A percentile compares a stretch with the other conserved stretches of the same genome.
Evolutionary conservation across 2,797 vertebrate species (phyloP).

Genomic region (Sebastes jordani): DNA sequence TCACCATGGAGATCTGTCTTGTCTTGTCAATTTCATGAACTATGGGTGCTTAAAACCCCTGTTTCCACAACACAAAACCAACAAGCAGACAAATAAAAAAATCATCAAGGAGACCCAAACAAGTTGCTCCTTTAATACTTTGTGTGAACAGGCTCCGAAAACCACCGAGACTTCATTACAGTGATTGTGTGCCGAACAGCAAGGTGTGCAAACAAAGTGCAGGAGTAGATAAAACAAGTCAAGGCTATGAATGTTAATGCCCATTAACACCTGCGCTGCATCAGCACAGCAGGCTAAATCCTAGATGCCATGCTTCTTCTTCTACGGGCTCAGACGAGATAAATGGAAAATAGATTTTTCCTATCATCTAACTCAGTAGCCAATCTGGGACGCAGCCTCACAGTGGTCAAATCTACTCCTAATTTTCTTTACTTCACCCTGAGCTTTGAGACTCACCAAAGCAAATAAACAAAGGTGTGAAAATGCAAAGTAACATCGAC

Average conservation of each 20-base stretch:
- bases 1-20: not conserved
- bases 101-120: not conserved
- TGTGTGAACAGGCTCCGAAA: constrained; percentile 17
- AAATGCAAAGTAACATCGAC: constrained; percentile 49
- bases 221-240: constrained; percentile 49
- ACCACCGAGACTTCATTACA: constrained; percentile 41
- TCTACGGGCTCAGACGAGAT: constrained; percentile 30
- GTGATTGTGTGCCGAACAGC: constrained; percentile 36
- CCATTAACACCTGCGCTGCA: constrained; percentile 42
- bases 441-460: constrained; percentile 1
- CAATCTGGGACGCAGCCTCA: not conserved
- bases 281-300: constrained; percentile 37
- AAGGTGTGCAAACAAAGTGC: constrained; percentile 50
- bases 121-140: constrained; percentile 8
- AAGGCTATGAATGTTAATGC: constrained; percentile 52
- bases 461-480: constrained; percentile 35
- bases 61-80: not conserved
- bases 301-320: constrained; percentile 33
- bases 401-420: constrained; percentile 11
- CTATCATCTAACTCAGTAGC: constrained; percentile 8
- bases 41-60: not conserved
- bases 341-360: constrained; percentile 41
- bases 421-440: constrained; percentile 26
- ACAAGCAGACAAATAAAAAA: not conserved
- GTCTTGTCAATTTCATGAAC: not conserved